These are phyloP conservation scores for western clawed frog (Xenopus tropicalis) DNA, from an alignment of 2,113 vertebrate species.

Conservation along the genomic window DNA sequence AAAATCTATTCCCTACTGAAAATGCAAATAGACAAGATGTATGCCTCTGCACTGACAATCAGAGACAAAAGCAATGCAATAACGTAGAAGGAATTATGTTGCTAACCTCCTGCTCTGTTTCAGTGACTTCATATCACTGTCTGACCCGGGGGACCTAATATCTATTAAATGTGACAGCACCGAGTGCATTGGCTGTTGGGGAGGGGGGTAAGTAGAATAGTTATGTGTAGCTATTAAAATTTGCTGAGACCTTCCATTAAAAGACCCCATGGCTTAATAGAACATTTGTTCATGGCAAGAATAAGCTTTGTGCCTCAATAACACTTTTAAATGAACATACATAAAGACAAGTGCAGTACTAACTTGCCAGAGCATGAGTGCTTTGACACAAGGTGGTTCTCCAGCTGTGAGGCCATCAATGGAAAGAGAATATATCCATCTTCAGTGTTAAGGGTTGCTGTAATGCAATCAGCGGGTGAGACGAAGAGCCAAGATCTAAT, in stretches of 20 bases:
- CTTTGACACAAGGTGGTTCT: neutral
- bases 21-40: slow-evolving; percentile 20
- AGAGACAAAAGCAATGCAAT: neutral
- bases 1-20: neutral
- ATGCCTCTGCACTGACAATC: neutral
- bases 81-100: slow-evolving; percentile 24
- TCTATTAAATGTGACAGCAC: slow-evolving; percentile 46
- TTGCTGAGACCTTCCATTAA: slow-evolving; percentile 46
- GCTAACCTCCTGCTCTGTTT: slow-evolving; percentile 36
- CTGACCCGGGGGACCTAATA: slow-evolving; percentile 46
- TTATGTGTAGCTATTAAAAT: slow-evolving; percentile 13
- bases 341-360: neutral
- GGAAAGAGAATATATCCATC: neutral
- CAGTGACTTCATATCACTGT: slow-evolving; percentile 38
- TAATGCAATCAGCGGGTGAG: slow-evolving; percentile 10
- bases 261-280: slow-evolving; percentile 3
- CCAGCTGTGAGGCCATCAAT: slow-evolving; percentile 6
- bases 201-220: slow-evolving; percentile 27
- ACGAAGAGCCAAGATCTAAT: neutral
- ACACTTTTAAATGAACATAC: neutral
- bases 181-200: slow-evolving; percentile 19
- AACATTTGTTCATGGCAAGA: neutral
- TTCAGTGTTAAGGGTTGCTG: slow-evolving; percentile 6
- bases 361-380: neutral
- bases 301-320: neutral